phyloP scores from a whole-genome alignment of 2,113 vertebrate species.

The Phaethornis superciliosus region DNA sequence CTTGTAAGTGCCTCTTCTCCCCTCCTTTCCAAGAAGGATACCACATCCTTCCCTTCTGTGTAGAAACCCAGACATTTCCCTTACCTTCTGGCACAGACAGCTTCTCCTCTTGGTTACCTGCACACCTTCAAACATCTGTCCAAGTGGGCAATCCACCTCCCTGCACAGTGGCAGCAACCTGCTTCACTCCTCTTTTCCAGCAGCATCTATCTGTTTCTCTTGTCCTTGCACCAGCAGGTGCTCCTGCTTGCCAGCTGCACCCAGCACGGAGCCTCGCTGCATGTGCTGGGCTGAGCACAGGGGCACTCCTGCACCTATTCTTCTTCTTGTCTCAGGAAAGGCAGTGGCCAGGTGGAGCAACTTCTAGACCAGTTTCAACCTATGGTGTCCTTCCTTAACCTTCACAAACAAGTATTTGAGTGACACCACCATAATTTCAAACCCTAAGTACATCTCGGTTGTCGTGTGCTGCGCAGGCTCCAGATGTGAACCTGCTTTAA shows the following conservation, averaged over 20 bases:
- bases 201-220: accelerated
- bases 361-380: neutral
- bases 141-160: neutral
- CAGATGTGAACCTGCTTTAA: neutral
- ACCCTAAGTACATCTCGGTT: neutral
- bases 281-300: neutral
- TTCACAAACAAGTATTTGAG: neutral
- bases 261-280: neutral
- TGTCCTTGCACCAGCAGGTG: neutral
- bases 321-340: neutral
- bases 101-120: neutral
- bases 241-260: neutral
- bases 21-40: neutral
- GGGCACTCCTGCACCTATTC: neutral
- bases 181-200: neutral
- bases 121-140: neutral
- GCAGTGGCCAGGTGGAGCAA: neutral
- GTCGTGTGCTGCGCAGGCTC: neutral
- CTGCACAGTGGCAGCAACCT: neutral
- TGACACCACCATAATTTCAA: neutral
- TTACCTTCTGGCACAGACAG: accelerated
- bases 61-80: neutral
- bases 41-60: neutral
- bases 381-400: neutral
- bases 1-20: neutral